Evolutionary conservation across 2,113 vertebrate species (phyloP).

Genomic region (Menidia beryllina): DNA sequence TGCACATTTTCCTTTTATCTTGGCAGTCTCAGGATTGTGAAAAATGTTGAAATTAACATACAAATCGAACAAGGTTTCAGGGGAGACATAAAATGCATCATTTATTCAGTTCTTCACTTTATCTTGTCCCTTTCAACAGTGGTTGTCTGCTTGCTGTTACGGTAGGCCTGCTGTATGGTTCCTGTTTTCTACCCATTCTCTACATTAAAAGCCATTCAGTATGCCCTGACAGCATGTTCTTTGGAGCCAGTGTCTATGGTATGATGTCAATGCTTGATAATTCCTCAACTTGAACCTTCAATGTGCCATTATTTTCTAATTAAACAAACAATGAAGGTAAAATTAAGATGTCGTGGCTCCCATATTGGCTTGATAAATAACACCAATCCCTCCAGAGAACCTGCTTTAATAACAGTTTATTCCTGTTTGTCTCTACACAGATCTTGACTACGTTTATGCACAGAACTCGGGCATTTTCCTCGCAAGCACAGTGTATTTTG

Average conservation of each 20-base stretch:
- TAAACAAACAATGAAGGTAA: not conserved
- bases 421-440: constrained; percentile 69
- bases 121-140: constrained; percentile 66
- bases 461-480: constrained; percentile 90
- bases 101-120: not conserved
- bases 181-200: constrained; percentile 86
- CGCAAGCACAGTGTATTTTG: constrained; percentile 88
- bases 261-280: constrained; percentile 31
- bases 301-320: not conserved
- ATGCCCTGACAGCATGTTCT: constrained; percentile 81
- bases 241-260: constrained; percentile 91
- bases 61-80: not conserved
- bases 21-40: not conserved
- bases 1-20: not conserved
- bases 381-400: not conserved
- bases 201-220: constrained; percentile 90
- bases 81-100: not conserved
- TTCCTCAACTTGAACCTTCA: not conserved
- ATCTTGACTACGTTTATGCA: constrained; percentile 91
- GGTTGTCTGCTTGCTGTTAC: constrained; percentile 87
- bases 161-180: constrained; percentile 88
- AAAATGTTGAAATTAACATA: not conserved
- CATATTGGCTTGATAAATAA: not conserved
- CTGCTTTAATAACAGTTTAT: not conserved
- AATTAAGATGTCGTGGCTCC: not conserved